These are phyloP conservation scores for Nannoperca australis DNA, from an alignment of 2,797 vertebrate genomes.

Conservation along the genomic window DNA sequence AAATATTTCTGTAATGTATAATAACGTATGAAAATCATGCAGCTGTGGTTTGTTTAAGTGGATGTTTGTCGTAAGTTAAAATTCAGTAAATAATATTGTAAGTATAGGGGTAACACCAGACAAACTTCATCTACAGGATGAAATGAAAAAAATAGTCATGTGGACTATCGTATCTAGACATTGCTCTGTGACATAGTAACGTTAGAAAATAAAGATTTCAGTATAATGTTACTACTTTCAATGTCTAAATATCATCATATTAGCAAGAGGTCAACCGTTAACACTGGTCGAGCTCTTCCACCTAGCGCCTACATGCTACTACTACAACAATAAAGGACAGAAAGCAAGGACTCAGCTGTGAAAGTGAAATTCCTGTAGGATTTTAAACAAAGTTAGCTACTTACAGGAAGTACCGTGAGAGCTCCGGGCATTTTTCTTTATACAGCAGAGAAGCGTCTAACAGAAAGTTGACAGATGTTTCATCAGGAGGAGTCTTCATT, in stretches of 20 bases:
- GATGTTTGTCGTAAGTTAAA: neutral
- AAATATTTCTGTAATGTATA: neutral
- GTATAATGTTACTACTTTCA: neutral
- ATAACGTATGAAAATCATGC: neutral
- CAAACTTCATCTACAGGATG: neutral
- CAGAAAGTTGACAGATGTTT: slow-evolving; percentile 57
- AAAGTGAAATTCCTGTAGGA: no score
- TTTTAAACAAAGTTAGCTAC: slow-evolving; percentile 24
- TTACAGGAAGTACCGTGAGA: slow-evolving; percentile 84
- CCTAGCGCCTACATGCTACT: slow-evolving; percentile 58
- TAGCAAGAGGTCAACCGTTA: neutral
- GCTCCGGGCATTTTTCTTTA: slow-evolving; percentile 80
- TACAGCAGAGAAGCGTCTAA: slow-evolving; percentile 77
- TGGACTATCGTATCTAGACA: neutral
- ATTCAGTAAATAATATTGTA: neutral
- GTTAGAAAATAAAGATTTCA: neutral
- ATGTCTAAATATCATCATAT: neutral
- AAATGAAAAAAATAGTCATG: no score
- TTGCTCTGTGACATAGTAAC: neutral
- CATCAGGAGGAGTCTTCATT: neutral
- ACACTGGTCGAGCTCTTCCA: slow-evolving; percentile 51
- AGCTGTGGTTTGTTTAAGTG: neutral
- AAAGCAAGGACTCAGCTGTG: fast-evolving
- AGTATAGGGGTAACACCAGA: no score
- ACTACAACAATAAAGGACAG: slow-evolving; percentile 60